Evolutionary conservation across 2,797 vertebrate species (phyloP).

Genomic region (Rhyacichthys aspro): DNA sequence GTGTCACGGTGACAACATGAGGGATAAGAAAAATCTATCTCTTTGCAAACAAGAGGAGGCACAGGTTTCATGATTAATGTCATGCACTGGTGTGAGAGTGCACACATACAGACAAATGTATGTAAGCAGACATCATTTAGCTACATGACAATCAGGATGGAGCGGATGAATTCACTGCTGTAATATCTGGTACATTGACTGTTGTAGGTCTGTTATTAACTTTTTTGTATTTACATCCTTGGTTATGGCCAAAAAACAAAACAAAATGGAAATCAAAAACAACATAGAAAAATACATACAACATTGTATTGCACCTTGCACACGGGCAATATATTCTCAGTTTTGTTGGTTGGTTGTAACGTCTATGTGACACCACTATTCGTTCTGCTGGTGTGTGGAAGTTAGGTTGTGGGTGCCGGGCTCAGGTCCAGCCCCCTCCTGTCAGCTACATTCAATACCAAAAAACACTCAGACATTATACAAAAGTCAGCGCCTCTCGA

Average conservation of each 20-base stretch:
- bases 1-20: constrained; percentile 32
- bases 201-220: constrained; percentile 59
- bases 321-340: constrained; percentile 78
- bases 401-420: constrained; percentile 79
- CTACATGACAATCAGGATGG: constrained; percentile 67
- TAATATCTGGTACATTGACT: constrained; percentile 60
- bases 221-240: constrained; percentile 81
- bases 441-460: constrained; percentile 88
- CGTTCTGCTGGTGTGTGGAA: constrained; percentile 86
- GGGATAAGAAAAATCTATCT: constrained; percentile 49
- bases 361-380: constrained; percentile 76
- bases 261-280: constrained; percentile 65
- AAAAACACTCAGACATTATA: constrained; percentile 73
- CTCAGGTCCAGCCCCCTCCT: constrained; percentile 76
- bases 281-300: constrained; percentile 75
- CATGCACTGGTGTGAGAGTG: constrained; percentile 73
- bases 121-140: constrained; percentile 62
- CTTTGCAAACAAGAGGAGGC: constrained; percentile 75
- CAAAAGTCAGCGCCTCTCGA: constrained; percentile 68
- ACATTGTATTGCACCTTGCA: constrained; percentile 83
- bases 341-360: constrained; percentile 75
- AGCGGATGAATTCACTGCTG: constrained; percentile 46
- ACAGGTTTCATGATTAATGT: constrained; percentile 74
- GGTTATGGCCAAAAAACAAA: constrained; percentile 76
- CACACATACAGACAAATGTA: constrained; percentile 65